These are phyloP conservation scores for Anagyrus pseudococci DNA, from an alignment of 2,888 invertebrate genomes.

Conservation along the genomic window DNA sequence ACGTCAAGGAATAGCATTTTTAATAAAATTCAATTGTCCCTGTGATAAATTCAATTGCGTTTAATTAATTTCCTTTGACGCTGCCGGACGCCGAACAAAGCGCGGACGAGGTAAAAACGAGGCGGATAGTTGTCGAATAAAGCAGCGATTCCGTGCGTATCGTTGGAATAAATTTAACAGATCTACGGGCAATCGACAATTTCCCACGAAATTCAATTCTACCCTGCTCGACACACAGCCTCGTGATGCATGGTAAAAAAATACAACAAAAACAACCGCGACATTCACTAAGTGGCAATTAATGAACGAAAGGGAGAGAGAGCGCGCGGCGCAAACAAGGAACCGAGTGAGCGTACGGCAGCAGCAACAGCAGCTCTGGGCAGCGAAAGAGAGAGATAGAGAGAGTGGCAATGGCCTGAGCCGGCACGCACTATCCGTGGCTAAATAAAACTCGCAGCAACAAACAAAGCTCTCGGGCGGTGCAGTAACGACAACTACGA, in stretches of 20 bases:
- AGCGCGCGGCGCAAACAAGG: too few relatives aligned
- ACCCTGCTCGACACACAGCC: background rate
- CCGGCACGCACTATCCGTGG: too few relatives aligned
- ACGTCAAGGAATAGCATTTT: conserved; percentile 10
- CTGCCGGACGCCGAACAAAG: background rate
- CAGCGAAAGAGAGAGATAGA: too few relatives aligned
- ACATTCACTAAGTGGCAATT: background rate
- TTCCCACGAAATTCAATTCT: background rate
- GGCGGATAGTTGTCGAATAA: background rate
- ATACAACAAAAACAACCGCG: background rate
- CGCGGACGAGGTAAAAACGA: too few relatives aligned
- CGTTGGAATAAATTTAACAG: background rate
- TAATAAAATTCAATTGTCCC: background rate
- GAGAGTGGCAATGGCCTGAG: too few relatives aligned
- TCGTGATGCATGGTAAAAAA: background rate
- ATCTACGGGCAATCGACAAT: background rate
- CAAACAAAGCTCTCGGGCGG: too few relatives aligned
- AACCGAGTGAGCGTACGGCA: too few relatives aligned
- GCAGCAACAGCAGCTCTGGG: too few relatives aligned
- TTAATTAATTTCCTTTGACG: conserved; percentile 14
- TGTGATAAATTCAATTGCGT: conserved; percentile 6
- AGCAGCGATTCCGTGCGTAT: background rate
- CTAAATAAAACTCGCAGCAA: too few relatives aligned
- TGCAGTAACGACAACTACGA: too few relatives aligned
- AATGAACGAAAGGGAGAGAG: too few relatives aligned